Base-by-base conservation (phyloP, 1,140 invertebrate species). In the Drosophila paulistorum region DNA sequence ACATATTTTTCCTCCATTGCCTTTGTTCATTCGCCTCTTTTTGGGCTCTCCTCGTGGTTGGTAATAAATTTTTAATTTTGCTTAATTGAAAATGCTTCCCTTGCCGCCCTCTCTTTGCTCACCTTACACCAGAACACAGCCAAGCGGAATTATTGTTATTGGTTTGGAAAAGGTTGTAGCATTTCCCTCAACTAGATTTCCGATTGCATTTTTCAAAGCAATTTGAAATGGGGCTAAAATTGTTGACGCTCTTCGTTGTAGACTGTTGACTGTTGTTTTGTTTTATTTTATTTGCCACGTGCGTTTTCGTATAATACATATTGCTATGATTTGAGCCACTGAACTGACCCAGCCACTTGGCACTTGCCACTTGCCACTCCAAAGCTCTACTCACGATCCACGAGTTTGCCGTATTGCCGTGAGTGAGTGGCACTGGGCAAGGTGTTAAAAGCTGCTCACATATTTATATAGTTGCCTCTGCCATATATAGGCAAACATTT, bases 61-160 rank as follows among this genome's bases (percentile, higher is more conserved):
- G 77, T 80, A 89, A 89, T 87, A 87, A 89, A 87, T 87, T 87
- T 87, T 89, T 87, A 87, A 87, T 87, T 87, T 89, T 79, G 83
- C 83, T 89, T 87, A 87, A 87, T 87, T 87, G 83, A 87, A 87
- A 87, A 89, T 80, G 84, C 10, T 37, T 70, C 48, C 63, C 51
- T 60, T 48, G 41, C 11, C 37, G 3, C 11, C 3, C 37, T 39
- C 1, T 3, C 10, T 3, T 10, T 11, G 3, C 23, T 26, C 23
- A 26, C 23, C 23, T 26, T 3, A 11, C 64, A 63, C 41, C 59
- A 48, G 58, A 76, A 74, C 39, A 48, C 30, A 37, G 17, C 71
- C 71, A 37, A 75, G 39, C 55, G 61, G 54, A 77, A 77, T 65
- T 77, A 77, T 71, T 39, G 37, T 39, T 77, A 72, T 78, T 51